Base-by-base conservation (phyloP, 2,888 invertebrate genomes). In the Tinea semifulvella region DNA sequence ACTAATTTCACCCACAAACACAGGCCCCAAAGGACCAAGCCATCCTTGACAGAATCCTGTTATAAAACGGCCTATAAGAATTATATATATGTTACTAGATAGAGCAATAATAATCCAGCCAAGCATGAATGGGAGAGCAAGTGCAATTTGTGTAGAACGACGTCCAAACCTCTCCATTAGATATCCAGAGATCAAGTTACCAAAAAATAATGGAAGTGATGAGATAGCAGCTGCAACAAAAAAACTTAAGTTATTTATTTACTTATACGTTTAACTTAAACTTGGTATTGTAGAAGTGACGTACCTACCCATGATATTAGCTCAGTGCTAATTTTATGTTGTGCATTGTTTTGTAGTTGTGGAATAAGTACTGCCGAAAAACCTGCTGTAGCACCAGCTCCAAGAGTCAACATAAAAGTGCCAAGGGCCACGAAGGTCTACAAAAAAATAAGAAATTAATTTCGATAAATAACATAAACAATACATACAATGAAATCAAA, bases 311-410 rank as follows among this genome's bases (percentile, higher is more conserved):
- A 86, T 44, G 86, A 86, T 36, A 76, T 75, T 61, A 84, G 64
- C 52, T 84, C 82, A 7, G 63, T 62, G 5, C 73, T 75, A 3
- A 71, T 58, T 43, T 75, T 70, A 6, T 72, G 60, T 36, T 62
- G 65, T 13, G 72, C 67, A 5, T 52, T 43, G 49, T 74, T 68
- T 49, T 65, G 56, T 16, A 88, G 60, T 56, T 88, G 88, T 1
- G 88, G 87, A 46, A 88, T 72, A 10, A 88, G 65, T 10, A 87
- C 81, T 2, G 88, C 86, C 1, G 87, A 87, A 55, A 85, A 87
- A 0, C 88, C 88, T 1, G 83, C 73, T 0, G 85, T 84, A 53
- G 86, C 82, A 1, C 88, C 88, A 1, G 84, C 75, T 4, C 82
- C 72, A 1, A 85, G 55, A 0, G 85, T 82, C 25, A 84, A 56